Evolutionary conservation across 2,888 invertebrate genomes (phyloP).

Genomic region (Drosophila leonis): DNA sequence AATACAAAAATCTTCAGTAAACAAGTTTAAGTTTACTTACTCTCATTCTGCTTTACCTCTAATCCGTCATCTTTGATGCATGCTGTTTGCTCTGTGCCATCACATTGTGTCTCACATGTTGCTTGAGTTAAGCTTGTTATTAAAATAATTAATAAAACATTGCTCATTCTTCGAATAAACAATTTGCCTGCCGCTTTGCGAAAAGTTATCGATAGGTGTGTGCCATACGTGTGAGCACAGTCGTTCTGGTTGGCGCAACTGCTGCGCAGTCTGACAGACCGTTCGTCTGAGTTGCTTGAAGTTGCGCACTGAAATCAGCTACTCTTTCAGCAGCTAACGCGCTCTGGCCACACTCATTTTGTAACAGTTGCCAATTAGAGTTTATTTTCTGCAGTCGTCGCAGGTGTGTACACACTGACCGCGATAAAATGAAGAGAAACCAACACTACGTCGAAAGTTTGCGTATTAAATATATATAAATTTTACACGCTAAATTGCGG

Average conservation of each 20-base stretch:
- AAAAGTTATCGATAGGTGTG: slow-evolving; percentile 29
- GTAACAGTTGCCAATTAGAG: slow-evolving; percentile 36
- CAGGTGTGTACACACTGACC: slow-evolving; percentile 55
- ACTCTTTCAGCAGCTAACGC: accelerated
- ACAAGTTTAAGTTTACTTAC: slow-evolving; percentile 29
- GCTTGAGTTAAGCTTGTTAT: slow-evolving; percentile 27
- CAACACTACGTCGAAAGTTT: slow-evolving; percentile 76
- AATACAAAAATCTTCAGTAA: not conserved
- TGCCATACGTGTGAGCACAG: not conserved
- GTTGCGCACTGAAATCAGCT: not conserved
- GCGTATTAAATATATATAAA: slow-evolving; percentile 51
- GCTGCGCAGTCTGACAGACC: slow-evolving; percentile 12
- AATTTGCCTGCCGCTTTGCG: slow-evolving; percentile 23
- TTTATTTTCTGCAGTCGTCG: slow-evolving; percentile 10
- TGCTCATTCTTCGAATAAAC: slow-evolving; percentile 52
- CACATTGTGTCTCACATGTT: slow-evolving; percentile 27
- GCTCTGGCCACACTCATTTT: slow-evolving; percentile 39
- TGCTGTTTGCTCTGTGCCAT: not conserved
- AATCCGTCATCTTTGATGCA: slow-evolving; percentile 1
- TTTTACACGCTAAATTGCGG: slow-evolving; percentile 57
- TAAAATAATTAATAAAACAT: slow-evolving; percentile 41
- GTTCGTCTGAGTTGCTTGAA: not conserved
- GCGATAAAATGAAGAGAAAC: slow-evolving; percentile 57
- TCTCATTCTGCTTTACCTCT: slow-evolving; percentile 9
- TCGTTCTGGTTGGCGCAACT: slow-evolving; percentile 8